phyloP scores from a whole-genome alignment of 2,797 vertebrate species.

The Gallirallus australis region DNA sequence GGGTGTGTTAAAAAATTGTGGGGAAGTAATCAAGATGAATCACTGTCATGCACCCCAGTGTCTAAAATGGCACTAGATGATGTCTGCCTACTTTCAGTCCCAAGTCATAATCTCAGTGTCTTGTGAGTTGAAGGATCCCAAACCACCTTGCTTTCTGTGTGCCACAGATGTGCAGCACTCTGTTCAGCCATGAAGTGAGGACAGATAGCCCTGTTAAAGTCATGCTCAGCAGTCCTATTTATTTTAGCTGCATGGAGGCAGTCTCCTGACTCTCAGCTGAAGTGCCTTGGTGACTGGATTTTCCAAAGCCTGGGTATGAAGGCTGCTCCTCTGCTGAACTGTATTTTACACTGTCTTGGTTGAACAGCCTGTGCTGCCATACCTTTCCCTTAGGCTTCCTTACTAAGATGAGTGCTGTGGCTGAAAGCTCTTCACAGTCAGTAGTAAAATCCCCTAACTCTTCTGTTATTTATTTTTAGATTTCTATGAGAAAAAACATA shows the following conservation, averaged over 20 bases:
- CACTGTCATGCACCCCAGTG: background rate
- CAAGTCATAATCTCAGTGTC: background rate
- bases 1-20: background rate
- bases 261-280: background rate
- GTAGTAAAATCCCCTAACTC: background rate
- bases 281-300: background rate
- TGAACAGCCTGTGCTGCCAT: background rate
- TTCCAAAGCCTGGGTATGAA: background rate
- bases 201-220: background rate
- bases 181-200: background rate
- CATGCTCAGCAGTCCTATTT: background rate
- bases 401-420: background rate
- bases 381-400: background rate
- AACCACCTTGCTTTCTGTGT: background rate
- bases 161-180: background rate
- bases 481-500: constrained; percentile 7
- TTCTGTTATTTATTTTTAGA: constrained; percentile 20
- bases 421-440: background rate
- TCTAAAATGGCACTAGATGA: background rate
- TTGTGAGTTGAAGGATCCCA: background rate
- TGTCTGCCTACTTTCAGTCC: background rate
- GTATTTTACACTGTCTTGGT: background rate
- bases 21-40: background rate
- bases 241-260: background rate
- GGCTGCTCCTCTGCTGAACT: constrained; percentile 3